A percentile compares a stretch with the other conserved stretches of the same genome.
phyloP scores from a whole-genome alignment of 2,888 invertebrate genomes.

The Heliconius charithonia region DNA sequence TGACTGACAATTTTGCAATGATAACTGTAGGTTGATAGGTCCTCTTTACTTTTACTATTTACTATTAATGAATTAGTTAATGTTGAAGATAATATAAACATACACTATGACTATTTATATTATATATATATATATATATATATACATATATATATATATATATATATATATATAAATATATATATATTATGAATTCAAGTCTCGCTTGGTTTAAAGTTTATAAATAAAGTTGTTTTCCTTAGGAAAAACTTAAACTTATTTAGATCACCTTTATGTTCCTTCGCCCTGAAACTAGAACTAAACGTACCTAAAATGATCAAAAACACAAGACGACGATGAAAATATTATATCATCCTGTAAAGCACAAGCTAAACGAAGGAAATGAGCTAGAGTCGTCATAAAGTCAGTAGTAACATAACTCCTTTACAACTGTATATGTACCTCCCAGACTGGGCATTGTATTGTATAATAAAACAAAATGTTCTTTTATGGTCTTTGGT shows the following conservation, averaged over 20 bases:
- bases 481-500: background rate
- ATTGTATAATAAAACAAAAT: background rate
- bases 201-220: background rate
- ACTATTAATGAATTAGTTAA: no score
- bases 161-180: no score
- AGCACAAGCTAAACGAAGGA: background rate
- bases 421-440: background rate
- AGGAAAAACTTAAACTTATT: background rate
- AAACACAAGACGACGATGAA: background rate
- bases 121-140: no score
- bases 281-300: background rate
- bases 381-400: slow-evolving; percentile 1
- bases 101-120: no score
- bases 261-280: background rate
- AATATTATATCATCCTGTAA: background rate
- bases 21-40: no score
- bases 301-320: background rate
- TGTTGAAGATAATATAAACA: no score
- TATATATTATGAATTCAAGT: no score
- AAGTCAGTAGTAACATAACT: background rate
- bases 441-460: background rate
- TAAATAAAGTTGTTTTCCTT: background rate
- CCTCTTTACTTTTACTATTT: no score
- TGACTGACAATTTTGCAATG: background rate
- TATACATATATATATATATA: no score